These are phyloP conservation scores for Lutraria rhynchaena DNA, from an alignment of 1,140 invertebrate genomes.

Conservation along the genomic window DNA sequence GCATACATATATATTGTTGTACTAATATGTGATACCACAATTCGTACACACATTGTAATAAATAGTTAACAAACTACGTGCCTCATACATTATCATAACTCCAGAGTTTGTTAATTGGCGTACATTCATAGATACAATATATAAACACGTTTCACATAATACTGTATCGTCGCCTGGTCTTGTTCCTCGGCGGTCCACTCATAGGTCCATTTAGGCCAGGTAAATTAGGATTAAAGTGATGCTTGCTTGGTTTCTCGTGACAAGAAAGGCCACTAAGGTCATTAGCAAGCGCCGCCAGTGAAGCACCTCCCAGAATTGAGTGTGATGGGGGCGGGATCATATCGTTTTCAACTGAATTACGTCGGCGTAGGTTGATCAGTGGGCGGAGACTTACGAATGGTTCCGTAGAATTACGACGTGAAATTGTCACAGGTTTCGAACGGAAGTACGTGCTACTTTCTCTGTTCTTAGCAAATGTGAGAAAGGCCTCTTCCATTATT, in stretches of 20 bases:
- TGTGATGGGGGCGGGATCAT: not conserved
- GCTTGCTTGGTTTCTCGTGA: constrained; percentile 35
- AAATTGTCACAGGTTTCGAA: constrained; percentile 58
- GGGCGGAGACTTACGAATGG: constrained; percentile 53
- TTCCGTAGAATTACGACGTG: constrained; percentile 56
- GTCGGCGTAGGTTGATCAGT: constrained; percentile 52
- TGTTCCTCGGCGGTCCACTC: constrained; percentile 26
- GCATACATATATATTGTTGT: too few relatives aligned
- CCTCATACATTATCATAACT: too few relatives aligned
- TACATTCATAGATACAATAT: too few relatives aligned
- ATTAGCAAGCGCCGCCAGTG: constrained; percentile 41
- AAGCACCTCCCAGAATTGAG: constrained; percentile 31
- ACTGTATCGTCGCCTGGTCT: constrained; percentile 55
- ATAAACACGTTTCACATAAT: constrained; percentile 57
- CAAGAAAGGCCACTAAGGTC: constrained; percentile 30
- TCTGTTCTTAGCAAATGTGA: constrained; percentile 50
- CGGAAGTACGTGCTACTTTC: constrained; percentile 55
- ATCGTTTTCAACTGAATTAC: constrained; percentile 49
- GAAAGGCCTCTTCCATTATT: constrained; percentile 54
- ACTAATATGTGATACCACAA: too few relatives aligned
- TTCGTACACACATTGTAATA: too few relatives aligned
- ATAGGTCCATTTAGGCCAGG: constrained; percentile 41
- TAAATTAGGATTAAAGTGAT: constrained; percentile 51
- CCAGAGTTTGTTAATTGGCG: too few relatives aligned
- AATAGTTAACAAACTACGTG: too few relatives aligned